Percentiles rank a stretch among this genome's conserved stretches.
These are phyloP conservation scores for Harmothoe impar DNA, from an alignment of 2,888 invertebrate species.

Conservation along the genomic window DNA sequence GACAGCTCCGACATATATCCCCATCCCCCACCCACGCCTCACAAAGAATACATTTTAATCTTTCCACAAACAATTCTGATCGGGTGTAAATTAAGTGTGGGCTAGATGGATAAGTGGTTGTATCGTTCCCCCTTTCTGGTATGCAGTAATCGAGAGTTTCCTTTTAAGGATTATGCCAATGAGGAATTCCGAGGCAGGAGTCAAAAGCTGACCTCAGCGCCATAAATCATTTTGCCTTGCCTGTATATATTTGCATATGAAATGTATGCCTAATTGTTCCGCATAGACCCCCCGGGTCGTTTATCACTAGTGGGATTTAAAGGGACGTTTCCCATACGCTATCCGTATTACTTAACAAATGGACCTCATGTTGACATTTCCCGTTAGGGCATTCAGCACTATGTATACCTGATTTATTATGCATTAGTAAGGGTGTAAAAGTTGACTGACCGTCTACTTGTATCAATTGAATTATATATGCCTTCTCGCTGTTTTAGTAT, in stretches of 20 bases:
- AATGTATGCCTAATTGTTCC: slow-evolving; percentile 52
- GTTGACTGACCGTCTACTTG: not conserved
- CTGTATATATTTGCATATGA: slow-evolving; percentile 52
- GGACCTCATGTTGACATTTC: slow-evolving; percentile 7
- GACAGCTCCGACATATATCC: not conserved
- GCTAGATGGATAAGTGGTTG: not conserved
- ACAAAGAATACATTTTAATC: not conserved
- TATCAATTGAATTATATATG: slow-evolving; percentile 27
- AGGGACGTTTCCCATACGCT: slow-evolving; percentile 40
- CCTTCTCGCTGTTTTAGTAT: not conserved
- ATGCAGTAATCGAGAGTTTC: not conserved
- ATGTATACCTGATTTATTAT: slow-evolving; percentile 15
- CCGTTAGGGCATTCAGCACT: slow-evolving; percentile 26
- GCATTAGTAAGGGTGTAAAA: not conserved
- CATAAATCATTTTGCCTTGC: slow-evolving; percentile 49
- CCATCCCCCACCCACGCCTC: not conserved
- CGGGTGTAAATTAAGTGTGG: slow-evolving; percentile 48
- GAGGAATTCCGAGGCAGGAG: slow-evolving; percentile 31
- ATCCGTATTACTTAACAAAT: slow-evolving; percentile 53
- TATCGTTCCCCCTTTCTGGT: not conserved
- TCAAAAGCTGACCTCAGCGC: slow-evolving; percentile 49
- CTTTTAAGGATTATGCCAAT: slow-evolving; percentile 47
- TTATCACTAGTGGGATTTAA: slow-evolving; percentile 45
- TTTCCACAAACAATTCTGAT: slow-evolving; percentile 26
- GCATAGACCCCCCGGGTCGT: slow-evolving; percentile 48